phyloP scores from a whole-genome alignment of 2,888 invertebrate genomes.

The Galerucella nymphaeae region DNA sequence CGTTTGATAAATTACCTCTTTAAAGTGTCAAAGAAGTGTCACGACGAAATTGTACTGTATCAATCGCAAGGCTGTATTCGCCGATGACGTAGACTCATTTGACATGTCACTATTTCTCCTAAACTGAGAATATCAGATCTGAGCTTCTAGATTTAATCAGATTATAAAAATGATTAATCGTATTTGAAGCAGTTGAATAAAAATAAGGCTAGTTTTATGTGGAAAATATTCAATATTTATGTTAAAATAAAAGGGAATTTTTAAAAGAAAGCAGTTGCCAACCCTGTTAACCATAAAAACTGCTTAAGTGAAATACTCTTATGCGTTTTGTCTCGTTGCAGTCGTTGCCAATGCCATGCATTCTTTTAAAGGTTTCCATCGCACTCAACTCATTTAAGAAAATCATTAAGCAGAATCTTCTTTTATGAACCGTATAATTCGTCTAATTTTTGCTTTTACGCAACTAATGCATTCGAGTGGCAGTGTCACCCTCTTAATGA shows the following conservation, averaged over 20 bases:
- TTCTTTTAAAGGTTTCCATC: slow-evolving; percentile 26
- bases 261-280: slow-evolving; percentile 4
- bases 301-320: slow-evolving; percentile 30
- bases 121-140: slow-evolving; percentile 15
- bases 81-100: slow-evolving; percentile 35
- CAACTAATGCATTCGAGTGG: slow-evolving; percentile 45
- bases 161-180: slow-evolving; percentile 11
- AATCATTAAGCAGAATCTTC: slow-evolving; percentile 39
- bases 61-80: slow-evolving; percentile 45
- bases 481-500: slow-evolving; percentile 47
- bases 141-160: slow-evolving; percentile 5
- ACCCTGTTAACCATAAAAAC: slow-evolving; percentile 27
- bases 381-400: slow-evolving; percentile 34
- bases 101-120: slow-evolving; percentile 22
- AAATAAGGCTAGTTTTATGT: not conserved
- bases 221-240: too few relatives aligned
- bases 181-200: not conserved
- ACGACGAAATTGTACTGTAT: slow-evolving; percentile 52
- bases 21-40: slow-evolving; percentile 61
- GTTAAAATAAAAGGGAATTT: not conserved
- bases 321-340: slow-evolving; percentile 26
- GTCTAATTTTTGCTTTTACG: slow-evolving; percentile 42
- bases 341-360: too few relatives aligned
- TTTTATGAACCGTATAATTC: slow-evolving; percentile 42
- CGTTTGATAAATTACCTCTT: slow-evolving; percentile 58